Evolutionary conservation across 2,888 invertebrate species (phyloP), one percentile per base, ranked within the genome.

Genomic region (Euspilapteryx auroguttella): DNA sequence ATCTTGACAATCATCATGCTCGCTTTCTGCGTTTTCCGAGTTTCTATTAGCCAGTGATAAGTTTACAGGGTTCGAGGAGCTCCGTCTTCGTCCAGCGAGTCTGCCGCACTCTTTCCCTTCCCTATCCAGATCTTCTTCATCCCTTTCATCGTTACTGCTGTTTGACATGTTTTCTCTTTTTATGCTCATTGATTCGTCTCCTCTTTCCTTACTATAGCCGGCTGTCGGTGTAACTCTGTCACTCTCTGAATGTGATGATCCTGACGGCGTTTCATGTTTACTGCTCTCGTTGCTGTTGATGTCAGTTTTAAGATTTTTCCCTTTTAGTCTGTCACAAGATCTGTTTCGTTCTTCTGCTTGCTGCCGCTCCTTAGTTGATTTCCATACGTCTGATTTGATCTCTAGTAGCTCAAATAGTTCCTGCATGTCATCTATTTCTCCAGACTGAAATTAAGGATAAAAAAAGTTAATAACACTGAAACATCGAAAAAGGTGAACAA

Each of bases 21-120:
- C 79, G 53, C 79, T 80, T 40, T 80, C 79, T 30, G 79, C 77
- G 40, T 79, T 77, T 40, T 78, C 79, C 14, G 80, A 76, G 34
- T 75, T 76, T 36, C 69, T 69, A n/a, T n/a, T n/a, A 29, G 80
- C 79, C 32, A 85, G 49, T 14, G 86, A 89, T 41, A 91, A 76
- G 64, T 91, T 91, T 27, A 91, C 90, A 21, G 90, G 90, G 55
- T 89, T 89, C 1, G 88, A 85, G 27, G 87, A 89, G 58, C 83
- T 86, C 59, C 84, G 81, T 50, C 84, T 76, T 43, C 85, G 68
- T 28, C 79, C 80, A 21, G 81, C 77, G 32, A 80, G 61, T 36
- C 73, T 48, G 29, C 76, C 50, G 38, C 69, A 63, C 50, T 69
- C 66, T 36, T 66, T 62, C 41, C 77, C 77, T 37, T 80, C 80